phyloP scores from a whole-genome alignment of 2,888 invertebrate species.

The Teleogryllus oceanicus region DNA sequence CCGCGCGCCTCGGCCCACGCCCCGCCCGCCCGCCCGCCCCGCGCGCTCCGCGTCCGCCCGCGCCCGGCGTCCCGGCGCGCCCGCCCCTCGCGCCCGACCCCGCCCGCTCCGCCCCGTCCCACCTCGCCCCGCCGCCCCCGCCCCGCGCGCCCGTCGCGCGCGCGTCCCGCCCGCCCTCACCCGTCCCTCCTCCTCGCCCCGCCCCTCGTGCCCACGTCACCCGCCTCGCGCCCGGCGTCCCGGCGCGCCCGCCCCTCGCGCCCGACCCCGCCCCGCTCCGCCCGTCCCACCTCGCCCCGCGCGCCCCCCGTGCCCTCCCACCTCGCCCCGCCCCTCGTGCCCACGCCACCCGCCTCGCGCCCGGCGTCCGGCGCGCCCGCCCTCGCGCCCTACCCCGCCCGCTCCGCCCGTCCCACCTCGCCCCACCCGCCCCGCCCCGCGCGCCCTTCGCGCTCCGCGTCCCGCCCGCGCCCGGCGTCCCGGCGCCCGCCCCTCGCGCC shows the following conservation, averaged over 20 bases:
- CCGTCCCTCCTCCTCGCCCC: background rate
- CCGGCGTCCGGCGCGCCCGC: too few relatives aligned
- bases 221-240: background rate
- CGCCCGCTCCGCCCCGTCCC: background rate
- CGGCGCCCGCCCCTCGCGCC: too few relatives aligned
- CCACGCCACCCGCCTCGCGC: too few relatives aligned
- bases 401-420: too few relatives aligned
- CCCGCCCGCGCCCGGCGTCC: too few relatives aligned
- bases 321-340: too few relatives aligned
- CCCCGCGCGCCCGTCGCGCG: background rate
- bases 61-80: background rate
- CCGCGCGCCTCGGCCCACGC: background rate
- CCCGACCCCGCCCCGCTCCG: background rate
- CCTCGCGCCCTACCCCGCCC: too few relatives aligned
- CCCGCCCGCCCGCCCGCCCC: background rate
- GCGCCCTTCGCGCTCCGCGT: too few relatives aligned
- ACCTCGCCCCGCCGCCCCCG: too few relatives aligned
- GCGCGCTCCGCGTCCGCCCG: background rate
- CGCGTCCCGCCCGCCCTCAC: background rate
- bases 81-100: background rate
- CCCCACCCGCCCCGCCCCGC: too few relatives aligned
- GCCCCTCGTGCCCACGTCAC: background rate
- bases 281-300: too few relatives aligned
- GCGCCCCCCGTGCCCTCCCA: too few relatives aligned
- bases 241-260: background rate